Percentiles rank a stretch among this genome's conserved stretches.
These are phyloP conservation scores for Lithobates sylvaticus DNA, from an alignment of 2,797 vertebrate genomes.

Conservation along the genomic window DNA sequence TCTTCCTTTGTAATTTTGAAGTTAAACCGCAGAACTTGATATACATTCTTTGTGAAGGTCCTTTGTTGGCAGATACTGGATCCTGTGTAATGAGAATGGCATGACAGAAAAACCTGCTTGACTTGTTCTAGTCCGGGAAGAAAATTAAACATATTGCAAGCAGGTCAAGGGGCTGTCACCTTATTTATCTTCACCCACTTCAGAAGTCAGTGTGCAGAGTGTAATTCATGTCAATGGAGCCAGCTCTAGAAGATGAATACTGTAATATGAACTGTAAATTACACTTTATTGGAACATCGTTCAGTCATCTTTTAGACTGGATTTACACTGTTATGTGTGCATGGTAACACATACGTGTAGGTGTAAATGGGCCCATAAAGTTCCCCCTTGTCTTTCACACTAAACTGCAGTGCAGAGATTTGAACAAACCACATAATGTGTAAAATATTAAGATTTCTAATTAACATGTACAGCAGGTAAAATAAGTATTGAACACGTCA, in stretches of 20 bases:
- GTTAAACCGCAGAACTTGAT: background rate
- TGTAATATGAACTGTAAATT: background rate
- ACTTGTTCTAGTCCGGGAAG: constrained; percentile 10
- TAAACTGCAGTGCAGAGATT: no score
- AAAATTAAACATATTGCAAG: constrained; percentile 1
- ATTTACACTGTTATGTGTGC: no score
- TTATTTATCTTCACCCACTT: constrained; percentile 1
- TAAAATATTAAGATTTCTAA: no score
- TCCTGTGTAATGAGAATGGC: constrained; percentile 26
- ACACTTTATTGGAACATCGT: background rate
- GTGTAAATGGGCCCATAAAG: no score
- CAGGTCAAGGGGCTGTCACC: constrained; percentile 22
- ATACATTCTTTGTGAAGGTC: background rate
- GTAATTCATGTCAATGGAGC: background rate
- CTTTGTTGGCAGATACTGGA: background rate
- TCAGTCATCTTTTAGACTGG: no score
- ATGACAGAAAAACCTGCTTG: constrained; percentile 35
- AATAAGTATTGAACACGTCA: no score
- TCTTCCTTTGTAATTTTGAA: background rate
- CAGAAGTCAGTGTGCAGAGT: background rate
- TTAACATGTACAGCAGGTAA: no score
- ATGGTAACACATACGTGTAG: no score
- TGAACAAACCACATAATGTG: no score
- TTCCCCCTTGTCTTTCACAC: no score
- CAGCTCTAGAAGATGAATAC: no score